Evolutionary conservation across 2,113 vertebrate genomes (phyloP).

Genomic region (Argyrosomus japonicus): DNA sequence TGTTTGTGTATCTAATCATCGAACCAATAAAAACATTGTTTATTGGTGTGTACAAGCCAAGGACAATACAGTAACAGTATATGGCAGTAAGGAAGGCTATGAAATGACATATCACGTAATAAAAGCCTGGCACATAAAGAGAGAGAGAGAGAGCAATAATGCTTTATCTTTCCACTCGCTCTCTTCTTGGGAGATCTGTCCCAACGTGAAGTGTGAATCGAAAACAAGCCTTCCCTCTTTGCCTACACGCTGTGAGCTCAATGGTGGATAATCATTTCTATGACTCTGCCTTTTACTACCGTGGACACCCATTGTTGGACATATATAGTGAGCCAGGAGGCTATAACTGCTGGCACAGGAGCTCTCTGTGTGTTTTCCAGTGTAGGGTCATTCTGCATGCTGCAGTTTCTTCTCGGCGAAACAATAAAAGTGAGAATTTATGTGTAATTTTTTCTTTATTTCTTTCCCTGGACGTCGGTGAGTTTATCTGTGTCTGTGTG

Average conservation of each 20-base stretch:
- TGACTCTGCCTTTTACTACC: slow-evolving; percentile 35
- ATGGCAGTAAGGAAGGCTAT: neutral
- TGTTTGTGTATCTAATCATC: slow-evolving; percentile 44
- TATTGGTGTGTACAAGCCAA: slow-evolving; percentile 27
- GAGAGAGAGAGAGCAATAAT: slow-evolving; percentile 7
- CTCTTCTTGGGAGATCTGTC: slow-evolving; percentile 26
- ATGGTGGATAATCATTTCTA: slow-evolving; percentile 45
- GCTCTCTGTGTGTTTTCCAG: neutral
- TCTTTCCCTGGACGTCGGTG: neutral
- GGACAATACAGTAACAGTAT: slow-evolving; percentile 29
- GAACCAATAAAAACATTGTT: slow-evolving; percentile 46
- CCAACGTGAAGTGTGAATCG: slow-evolving; percentile 38
- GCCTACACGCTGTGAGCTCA: slow-evolving; percentile 37
- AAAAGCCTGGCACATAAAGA: slow-evolving; percentile 38
- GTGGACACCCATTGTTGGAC: slow-evolving; percentile 25
- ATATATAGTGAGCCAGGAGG: neutral
- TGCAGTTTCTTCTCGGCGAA: neutral
- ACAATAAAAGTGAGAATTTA: slow-evolving; percentile 7
- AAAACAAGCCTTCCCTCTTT: slow-evolving; percentile 9
- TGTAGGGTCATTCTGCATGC: slow-evolving; percentile 15
- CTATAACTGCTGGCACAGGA: neutral
- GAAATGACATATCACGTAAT: slow-evolving; percentile 56
- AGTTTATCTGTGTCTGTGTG: slow-evolving; percentile 26
- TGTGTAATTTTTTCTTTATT: slow-evolving; percentile 9
- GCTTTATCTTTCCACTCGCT: slow-evolving; percentile 22